Evolutionary conservation across 2,113 vertebrate genomes (phyloP), one percentile per base, ranked within the genome.

Genomic region (Oryzias celebensis): DNA sequence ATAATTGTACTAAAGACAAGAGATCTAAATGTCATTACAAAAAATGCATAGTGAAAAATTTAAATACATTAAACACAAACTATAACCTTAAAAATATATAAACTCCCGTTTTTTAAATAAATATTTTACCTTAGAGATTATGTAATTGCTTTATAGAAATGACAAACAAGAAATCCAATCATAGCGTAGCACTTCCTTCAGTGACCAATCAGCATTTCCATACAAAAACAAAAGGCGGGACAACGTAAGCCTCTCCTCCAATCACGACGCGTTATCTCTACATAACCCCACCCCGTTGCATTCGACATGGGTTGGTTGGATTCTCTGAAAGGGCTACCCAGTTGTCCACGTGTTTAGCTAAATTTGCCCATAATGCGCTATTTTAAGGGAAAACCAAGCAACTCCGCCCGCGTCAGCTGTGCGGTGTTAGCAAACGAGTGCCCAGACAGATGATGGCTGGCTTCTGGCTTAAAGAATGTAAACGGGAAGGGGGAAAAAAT

Each of bases 401-500:
- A 48, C 18, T 15, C 87, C 88, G 77, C 88, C 87, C 83, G 0
- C 44, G 0, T 50, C 22, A 28, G 50, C 70, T 78, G 65, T 4
- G 17, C 58, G 0, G 20, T 56, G 28, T 14, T 0, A 0, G 0
- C 0, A 83, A 84, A 67, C 69, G 0, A 85, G 14, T 67, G n/a
- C 26, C 66, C 26, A 5, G 0, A 7, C 24, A 73, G 62, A 83
- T 69, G 75, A 88, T 89, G 87, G 85, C 89, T 88, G 87, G 68
- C 71, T 69, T 71, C 73, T 83, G 67, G 67, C 72, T 55, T 14
- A 65, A 83, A 87, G 87, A 88, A 84, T 78, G 81, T 83, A 88
- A 88, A 90, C 82, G 89, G 87, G 83, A 86, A 88, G 83, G 79
- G 50, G 31, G 4, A 75, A 86, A 90, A 90, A 86, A 81, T 78